Evolutionary conservation across 2,797 vertebrate genomes (phyloP), one percentile per base, ranked within the genome.

Genomic region (Adrianichthys oophorus): DNA sequence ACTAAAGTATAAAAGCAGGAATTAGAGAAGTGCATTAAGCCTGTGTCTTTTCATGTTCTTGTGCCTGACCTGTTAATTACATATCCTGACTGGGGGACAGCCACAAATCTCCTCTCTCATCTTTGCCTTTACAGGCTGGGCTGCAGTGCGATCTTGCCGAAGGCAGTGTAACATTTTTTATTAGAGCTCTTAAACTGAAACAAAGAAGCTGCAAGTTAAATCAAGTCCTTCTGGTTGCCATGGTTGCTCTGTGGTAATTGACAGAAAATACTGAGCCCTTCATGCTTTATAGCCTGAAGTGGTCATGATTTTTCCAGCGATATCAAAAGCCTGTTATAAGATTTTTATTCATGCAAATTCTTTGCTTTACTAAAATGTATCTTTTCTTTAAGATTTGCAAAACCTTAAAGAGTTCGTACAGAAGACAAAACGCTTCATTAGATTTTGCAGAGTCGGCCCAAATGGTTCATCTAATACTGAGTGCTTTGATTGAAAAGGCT

Each of bases 51-150:
- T 64, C 53, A 56, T 51, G 52, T 56, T 57, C 59, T 71, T 48
- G 41, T n/a, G 70, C 43, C 66, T 58, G 70, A 84, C 69, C 59
- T 65, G 78, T 59, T 89, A 87, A 86, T 89, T 84, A 83, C 69
- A 70, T 68, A 62, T 47, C 44, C 41, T 41, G 67, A 59, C 67
- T 68, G 67, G 66, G 54, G 68, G 76, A 81, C 59, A 63, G 66
- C 48, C 63, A 79, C 65, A 68, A 64, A 80, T 82, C 78, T 69
- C 44, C 44, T 40, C 37, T 48, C 58, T 64, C 60, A 62, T 77
- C 62, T 61, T 53, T 47, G 41, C 32, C 41, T 58, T 65, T 53
- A 59, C 44, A 55, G 64, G 44, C 62, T 19, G 18, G 32, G 17
- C 63, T 54, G 59, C 17, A 26, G 29, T 3, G 51, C 44, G 47